Evolutionary conservation across 2,888 invertebrate species (phyloP).

Genomic region (Plutella xylostella): DNA sequence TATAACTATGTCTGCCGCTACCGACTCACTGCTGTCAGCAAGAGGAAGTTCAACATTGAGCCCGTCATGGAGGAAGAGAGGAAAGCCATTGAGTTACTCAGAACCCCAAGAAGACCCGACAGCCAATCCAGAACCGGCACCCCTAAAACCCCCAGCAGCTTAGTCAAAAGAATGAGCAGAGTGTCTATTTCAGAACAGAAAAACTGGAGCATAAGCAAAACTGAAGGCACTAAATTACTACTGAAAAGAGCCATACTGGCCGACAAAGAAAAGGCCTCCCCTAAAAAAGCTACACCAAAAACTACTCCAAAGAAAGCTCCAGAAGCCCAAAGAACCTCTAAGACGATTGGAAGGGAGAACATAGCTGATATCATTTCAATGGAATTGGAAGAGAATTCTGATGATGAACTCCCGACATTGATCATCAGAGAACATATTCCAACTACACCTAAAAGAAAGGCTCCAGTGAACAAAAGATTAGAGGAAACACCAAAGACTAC

Average conservation of each 20-base stretch:
- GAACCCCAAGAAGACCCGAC: conserved; percentile 39
- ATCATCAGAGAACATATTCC: conserved; percentile 45
- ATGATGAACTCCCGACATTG: conserved; percentile 53
- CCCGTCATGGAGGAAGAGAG: conserved; percentile 55
- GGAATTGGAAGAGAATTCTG: conserved; percentile 53
- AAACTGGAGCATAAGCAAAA: conserved; percentile 57
- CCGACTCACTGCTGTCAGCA: conserved; percentile 42
- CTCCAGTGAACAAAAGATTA: conserved; percentile 30
- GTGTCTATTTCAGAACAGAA: conserved; percentile 46
- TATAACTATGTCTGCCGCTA: conserved; percentile 56
- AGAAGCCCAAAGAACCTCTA: conserved; percentile 38
- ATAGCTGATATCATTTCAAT: conserved; percentile 44
- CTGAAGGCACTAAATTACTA: conserved; percentile 54
- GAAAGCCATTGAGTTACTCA: conserved; percentile 34
- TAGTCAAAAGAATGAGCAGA: conserved; percentile 47
- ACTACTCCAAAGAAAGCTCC: conserved; percentile 19
- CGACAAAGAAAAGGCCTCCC: conserved; percentile 51
- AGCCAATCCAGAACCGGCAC: conserved; percentile 17
- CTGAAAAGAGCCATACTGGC: conserved; percentile 58
- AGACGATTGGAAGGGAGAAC: conserved; percentile 29
- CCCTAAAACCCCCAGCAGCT: conserved; percentile 49
- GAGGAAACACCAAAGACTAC: conserved; percentile 48
- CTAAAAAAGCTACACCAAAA: conserved; percentile 33
- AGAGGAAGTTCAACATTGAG: conserved; percentile 48
- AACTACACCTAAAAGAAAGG: conserved; percentile 45